Percentiles rank a stretch among this genome's conserved stretches.
Conservation (phyloP, 2,113 vertebrate species). For the Galemys pyrenaicus region DNA sequence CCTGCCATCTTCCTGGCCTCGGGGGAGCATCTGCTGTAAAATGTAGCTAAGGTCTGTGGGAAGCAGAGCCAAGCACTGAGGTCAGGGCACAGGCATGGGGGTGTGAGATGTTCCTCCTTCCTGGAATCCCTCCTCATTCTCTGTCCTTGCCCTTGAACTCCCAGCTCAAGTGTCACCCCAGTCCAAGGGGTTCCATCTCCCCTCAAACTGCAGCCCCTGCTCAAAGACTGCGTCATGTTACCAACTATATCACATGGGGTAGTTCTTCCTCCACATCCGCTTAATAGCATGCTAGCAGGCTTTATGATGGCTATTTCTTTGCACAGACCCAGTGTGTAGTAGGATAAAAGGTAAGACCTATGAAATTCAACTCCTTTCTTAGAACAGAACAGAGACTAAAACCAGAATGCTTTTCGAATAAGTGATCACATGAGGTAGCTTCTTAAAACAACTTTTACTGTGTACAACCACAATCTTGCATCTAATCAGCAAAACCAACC, state of each 20-base stretch:
- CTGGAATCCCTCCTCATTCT: not conserved
- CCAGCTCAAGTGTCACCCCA: not conserved
- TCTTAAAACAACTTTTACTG: slow-evolving; percentile 10
- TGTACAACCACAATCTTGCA: not conserved
- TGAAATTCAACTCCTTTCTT: slow-evolving; percentile 1
- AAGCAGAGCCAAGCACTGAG: not conserved
- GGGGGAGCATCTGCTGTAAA: not conserved
- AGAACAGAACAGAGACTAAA: slow-evolving; percentile 38
- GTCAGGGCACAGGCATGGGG: not conserved
- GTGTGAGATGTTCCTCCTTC: not conserved
- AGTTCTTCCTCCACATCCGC: not conserved
- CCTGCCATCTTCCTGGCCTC: not conserved
- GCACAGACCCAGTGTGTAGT: not conserved
- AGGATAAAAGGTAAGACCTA: not conserved
- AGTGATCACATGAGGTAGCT: not conserved
- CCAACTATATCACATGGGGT: not conserved
- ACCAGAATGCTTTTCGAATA: slow-evolving; percentile 3
- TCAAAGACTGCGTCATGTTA: not conserved
- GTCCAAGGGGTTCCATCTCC: not conserved
- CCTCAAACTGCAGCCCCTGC: not conserved
- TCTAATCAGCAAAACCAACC: not conserved
- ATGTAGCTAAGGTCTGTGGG: not conserved
- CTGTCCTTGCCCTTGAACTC: not conserved
- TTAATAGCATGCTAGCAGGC: too few relatives aligned
- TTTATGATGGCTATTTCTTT: not conserved